phyloP scores from a whole-genome alignment of 1,140 invertebrate species.

The Calycopis cecrops region DNA sequence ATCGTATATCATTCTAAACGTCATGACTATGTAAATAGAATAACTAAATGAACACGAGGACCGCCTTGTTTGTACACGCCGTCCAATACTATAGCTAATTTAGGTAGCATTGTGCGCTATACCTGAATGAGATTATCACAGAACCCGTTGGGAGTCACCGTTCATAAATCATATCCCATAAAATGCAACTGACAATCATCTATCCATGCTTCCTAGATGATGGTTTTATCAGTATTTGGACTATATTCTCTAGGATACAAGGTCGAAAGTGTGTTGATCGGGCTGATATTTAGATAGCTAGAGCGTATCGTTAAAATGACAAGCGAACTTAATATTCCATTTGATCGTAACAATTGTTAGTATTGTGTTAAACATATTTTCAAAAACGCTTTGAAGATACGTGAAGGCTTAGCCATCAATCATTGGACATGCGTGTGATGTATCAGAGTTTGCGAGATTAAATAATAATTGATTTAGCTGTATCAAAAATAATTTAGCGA shows the following conservation, averaged over 20 bases:
- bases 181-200: constrained; percentile 67
- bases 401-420: constrained; percentile 60
- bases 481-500: too few species aligned
- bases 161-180: constrained; percentile 74
- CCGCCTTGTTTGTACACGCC: constrained; percentile 42
- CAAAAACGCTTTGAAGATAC: constrained; percentile 46
- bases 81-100: constrained; percentile 64
- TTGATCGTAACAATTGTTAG: constrained; percentile 72
- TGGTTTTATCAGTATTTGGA: constrained; percentile 24
- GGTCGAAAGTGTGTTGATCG: constrained; percentile 24
- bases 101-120: constrained; percentile 71
- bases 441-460: neutral
- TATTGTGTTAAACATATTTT: constrained; percentile 69
- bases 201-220: constrained; percentile 55
- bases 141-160: constrained; percentile 70
- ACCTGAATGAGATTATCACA: constrained; percentile 72
- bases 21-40: constrained; percentile 28
- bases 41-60: constrained; percentile 33
- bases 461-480: constrained; percentile 1
- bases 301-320: constrained; percentile 68
- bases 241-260: constrained; percentile 20
- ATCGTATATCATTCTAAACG: constrained; percentile 24
- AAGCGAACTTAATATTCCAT: constrained; percentile 72
- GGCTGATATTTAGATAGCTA: constrained; percentile 34
- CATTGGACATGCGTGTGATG: constrained; percentile 40